Evolutionary conservation across 2,888 invertebrate genomes (phyloP), one percentile per base, ranked within the genome.

Genomic region (Pemphredon lugubris): DNA sequence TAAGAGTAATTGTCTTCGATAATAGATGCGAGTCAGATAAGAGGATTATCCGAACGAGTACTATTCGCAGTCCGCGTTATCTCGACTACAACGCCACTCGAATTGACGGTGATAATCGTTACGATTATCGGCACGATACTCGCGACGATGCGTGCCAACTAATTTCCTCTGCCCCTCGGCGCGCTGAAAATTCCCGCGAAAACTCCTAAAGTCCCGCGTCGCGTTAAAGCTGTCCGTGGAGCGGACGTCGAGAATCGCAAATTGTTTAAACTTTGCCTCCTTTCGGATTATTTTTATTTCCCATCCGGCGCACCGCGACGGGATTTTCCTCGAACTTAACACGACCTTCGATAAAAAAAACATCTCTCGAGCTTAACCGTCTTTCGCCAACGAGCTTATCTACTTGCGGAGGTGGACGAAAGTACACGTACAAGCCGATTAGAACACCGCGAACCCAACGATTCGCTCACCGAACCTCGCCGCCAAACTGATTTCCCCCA

Each of bases 381-480:
- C 39, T 53, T 50, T 44, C 55, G 18, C 61, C 72, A 64, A 69
- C 71, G 69, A 73, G 75, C 77, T 83, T 82, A 79, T 76, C 78
- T 77, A 75, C 77, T 77, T 79, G 76, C 65, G 44, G 63, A 51
- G 57, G 51, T 54, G 60, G 66, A 37, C 58, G 64, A 58, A 78
- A 65, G 72, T 75, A 73, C 75, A 76, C 75, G 74, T 76, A 73
- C 73, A 80, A 73, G 78, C 78, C 84, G 84, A 84, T 85, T 84
- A 83, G 79, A 83, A 77, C 79, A 64, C 81, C 70, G 63, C 44
- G 53, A 65, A 58, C 57, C 60, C 55, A 34, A 18, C 9, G 30
- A 21, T 18, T 39, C 47, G 30, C 39, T 18, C 9, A 32, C 11
- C 18, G 7, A 32, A 40, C 40, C 20, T 44, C 53, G 26, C 48